A percentile compares a stretch with the other conserved stretches of the same genome.
phyloP scores from a whole-genome alignment of 2,888 invertebrate genomes.

The Megastigmus dorsalis region DNA sequence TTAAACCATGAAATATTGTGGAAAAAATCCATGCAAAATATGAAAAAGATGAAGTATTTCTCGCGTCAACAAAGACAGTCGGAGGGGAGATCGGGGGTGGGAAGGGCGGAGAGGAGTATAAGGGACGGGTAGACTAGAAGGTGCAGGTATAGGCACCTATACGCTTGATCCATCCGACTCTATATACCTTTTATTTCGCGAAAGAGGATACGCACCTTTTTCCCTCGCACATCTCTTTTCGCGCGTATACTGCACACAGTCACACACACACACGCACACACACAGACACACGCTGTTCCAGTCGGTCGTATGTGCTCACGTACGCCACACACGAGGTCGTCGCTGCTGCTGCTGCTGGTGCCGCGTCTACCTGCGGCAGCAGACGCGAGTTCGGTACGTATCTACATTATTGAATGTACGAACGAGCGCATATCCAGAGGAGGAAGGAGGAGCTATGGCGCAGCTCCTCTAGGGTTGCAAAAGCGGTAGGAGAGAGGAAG shows the following conservation, averaged over 20 bases:
- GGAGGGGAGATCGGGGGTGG: not conserved
- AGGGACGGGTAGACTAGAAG: too few species aligned
- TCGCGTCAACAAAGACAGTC: not conserved
- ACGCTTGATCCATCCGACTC: conserved; percentile 11
- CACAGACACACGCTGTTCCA: not conserved
- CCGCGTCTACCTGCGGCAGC: conserved; percentile 15
- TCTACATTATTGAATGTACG: conserved; percentile 72
- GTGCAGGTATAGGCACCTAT: too few species aligned
- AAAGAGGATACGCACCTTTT: conserved; percentile 35
- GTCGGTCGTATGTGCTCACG: not conserved
- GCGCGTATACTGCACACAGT: too few species aligned
- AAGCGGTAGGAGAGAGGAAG: conserved; percentile 37
- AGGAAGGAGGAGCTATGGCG: too few species aligned
- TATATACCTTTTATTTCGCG: conserved; percentile 48
- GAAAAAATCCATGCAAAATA: too few species aligned
- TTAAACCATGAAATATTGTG: too few species aligned
- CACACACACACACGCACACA: not conserved
- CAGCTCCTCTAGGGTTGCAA: too few species aligned
- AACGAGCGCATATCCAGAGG: too few species aligned
- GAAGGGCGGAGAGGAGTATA: not conserved
- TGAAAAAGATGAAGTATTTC: too few species aligned
- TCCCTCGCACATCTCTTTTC: not conserved
- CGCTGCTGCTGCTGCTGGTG: too few species aligned
- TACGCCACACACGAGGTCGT: conserved; percentile 11
- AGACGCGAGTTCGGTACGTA: conserved; percentile 62